phyloP scores from a whole-genome alignment of 2,888 invertebrate genomes.

The Scelioninae gen. 1 region DNA sequence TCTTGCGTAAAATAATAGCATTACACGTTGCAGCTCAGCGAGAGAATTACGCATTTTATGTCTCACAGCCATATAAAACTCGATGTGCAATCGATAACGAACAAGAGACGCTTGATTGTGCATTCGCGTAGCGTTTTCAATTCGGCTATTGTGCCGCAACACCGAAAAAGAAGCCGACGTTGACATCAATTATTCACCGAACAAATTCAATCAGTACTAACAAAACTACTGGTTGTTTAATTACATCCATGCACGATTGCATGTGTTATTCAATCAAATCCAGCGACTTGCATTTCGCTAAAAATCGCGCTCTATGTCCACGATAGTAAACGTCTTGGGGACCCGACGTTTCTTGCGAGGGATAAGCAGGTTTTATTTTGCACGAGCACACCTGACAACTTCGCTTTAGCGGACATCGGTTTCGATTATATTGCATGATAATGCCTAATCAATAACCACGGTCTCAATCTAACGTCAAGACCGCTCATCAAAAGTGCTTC shows the following conservation, averaged over 20 bases:
- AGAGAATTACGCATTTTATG: slow-evolving; percentile 18
- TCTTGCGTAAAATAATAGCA: background rate
- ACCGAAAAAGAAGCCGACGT: slow-evolving; percentile 9
- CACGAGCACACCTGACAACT: slow-evolving; percentile 17
- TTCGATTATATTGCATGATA: slow-evolving; percentile 40
- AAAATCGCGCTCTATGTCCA: background rate
- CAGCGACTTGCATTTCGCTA: background rate
- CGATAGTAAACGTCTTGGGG: slow-evolving; percentile 1
- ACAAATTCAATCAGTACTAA: slow-evolving; percentile 35
- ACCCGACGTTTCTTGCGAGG: slow-evolving; percentile 12
- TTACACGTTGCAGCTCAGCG: background rate
- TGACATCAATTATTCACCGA: slow-evolving; percentile 19
- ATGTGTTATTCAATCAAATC: slow-evolving; percentile 6
- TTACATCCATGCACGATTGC: slow-evolving; percentile 11
- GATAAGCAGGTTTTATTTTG: slow-evolving; percentile 21
- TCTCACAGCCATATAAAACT: slow-evolving; percentile 8
- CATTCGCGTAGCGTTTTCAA: too few species aligned
- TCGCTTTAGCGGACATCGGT: slow-evolving; percentile 1
- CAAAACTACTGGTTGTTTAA: slow-evolving; percentile 14
- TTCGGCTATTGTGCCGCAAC: slow-evolving; percentile 5
- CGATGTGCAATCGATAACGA: slow-evolving; percentile 9
- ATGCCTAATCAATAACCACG: slow-evolving; percentile 36
- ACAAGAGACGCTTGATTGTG: slow-evolving; percentile 38
- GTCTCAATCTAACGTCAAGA: background rate
- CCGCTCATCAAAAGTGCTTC: slow-evolving; percentile 13